These are phyloP conservation scores for Enteromius trimaculatus DNA, from an alignment of 2,797 vertebrate genomes.

Conservation along the genomic window DNA sequence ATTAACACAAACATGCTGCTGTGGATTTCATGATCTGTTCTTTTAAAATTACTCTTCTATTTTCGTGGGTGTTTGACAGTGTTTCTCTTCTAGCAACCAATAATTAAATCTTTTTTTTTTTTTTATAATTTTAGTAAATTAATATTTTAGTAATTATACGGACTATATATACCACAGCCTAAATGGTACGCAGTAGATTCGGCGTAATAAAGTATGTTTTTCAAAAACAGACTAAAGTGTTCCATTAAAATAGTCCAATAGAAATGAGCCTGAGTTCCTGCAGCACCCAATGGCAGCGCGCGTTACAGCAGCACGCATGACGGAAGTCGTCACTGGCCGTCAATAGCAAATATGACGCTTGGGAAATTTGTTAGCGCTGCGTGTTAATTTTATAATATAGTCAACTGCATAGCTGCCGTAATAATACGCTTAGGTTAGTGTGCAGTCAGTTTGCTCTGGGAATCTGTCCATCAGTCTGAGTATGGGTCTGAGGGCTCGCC, in stretches of 20 bases:
- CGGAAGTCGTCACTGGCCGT: conserved; percentile 23
- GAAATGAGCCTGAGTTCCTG: background rate
- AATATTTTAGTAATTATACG: background rate
- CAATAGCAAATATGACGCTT: background rate
- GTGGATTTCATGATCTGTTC: background rate
- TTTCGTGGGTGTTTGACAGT: too few relatives aligned
- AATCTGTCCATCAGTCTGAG: background rate
- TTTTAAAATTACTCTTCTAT: background rate
- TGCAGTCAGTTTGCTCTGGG: too few relatives aligned
- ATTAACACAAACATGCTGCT: too few relatives aligned
- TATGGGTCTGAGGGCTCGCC: background rate
- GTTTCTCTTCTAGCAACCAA: too few relatives aligned
- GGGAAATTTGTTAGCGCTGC: background rate
- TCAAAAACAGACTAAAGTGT: background rate
- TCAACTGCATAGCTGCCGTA: background rate
- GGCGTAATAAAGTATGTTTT: background rate
- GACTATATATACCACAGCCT: background rate
- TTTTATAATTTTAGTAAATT: too few relatives aligned
- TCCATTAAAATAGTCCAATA: background rate
- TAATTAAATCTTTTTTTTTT: too few relatives aligned
- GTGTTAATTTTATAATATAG: background rate
- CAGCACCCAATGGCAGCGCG: conserved; percentile 11
- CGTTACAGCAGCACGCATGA: background rate
- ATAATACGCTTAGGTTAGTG: background rate
- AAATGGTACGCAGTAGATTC: background rate